phyloP scores from a whole-genome alignment of 2,888 invertebrate species.

The Aphodius sticticus region DNA sequence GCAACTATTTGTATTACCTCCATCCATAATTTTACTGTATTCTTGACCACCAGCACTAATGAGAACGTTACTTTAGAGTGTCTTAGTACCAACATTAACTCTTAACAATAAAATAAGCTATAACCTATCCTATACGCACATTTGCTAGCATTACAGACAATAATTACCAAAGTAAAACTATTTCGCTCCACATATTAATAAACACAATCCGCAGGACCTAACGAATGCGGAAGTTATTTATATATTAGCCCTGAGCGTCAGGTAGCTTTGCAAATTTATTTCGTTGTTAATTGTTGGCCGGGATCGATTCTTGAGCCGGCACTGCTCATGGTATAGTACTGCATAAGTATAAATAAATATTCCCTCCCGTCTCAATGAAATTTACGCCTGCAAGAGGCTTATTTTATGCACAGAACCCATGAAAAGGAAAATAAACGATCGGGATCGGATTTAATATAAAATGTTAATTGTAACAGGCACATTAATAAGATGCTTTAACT shows the following conservation, averaged over 20 bases:
- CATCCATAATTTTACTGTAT: too few species aligned
- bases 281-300: neutral
- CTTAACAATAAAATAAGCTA: too few species aligned
- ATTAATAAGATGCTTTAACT: conserved; percentile 50
- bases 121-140: too few species aligned
- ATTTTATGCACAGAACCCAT: neutral
- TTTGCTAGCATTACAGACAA: too few species aligned
- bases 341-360: neutral
- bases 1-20: too few species aligned
- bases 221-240: neutral
- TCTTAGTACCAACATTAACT: too few species aligned
- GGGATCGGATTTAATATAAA: conserved; percentile 40
- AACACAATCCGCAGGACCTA: neutral
- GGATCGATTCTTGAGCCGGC: neutral
- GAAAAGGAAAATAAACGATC: conserved; percentile 20
- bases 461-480: conserved; percentile 49
- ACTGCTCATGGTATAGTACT: neutral
- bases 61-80: too few species aligned
- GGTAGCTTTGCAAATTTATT: neutral
- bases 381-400: neutral
- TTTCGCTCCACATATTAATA: neutral
- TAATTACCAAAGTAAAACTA: too few species aligned
- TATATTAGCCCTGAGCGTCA: neutral
- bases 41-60: too few species aligned
- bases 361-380: neutral